Percentiles rank a stretch among this genome's conserved stretches.
phyloP scores from a whole-genome alignment of 2,113 vertebrate genomes.

The Raphicerus campestris region DNA sequence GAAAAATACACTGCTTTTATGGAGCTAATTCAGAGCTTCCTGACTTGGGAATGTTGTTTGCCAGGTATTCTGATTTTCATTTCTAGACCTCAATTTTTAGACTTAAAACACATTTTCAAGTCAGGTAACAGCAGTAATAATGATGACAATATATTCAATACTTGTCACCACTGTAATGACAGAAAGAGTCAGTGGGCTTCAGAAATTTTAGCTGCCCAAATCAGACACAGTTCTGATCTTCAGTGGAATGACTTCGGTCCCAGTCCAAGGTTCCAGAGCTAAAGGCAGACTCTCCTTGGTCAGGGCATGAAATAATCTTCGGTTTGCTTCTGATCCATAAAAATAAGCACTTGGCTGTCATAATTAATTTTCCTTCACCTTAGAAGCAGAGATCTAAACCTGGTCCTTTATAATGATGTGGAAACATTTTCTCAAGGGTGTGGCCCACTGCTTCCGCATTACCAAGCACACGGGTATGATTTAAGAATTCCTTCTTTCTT shows the following conservation, averaged over 20 bases:
- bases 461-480: rapidly evolving
- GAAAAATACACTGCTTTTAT: rapidly evolving
- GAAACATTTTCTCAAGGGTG: neutral
- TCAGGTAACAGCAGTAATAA: too few species aligned
- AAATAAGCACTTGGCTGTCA: neutral
- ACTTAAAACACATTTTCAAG: neutral
- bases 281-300: neutral
- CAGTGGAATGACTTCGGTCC: neutral
- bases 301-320: rapidly evolving
- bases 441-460: neutral
- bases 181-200: neutral
- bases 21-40: neutral
- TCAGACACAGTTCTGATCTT: rapidly evolving
- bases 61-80: rapidly evolving
- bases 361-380: neutral
- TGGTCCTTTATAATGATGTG: rapidly evolving
- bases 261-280: rapidly evolving
- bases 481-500: neutral
- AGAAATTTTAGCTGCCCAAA: too few species aligned
- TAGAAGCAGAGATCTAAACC: too few species aligned
- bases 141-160: neutral
- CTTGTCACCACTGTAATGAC: neutral
- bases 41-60: rapidly evolving
- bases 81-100: neutral
- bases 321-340: too few species aligned